A percentile compares a stretch with the other conserved stretches of the same genome.
phyloP scores from a whole-genome alignment of 2,888 invertebrate genomes.

The Conops quadrifasciatus region DNA sequence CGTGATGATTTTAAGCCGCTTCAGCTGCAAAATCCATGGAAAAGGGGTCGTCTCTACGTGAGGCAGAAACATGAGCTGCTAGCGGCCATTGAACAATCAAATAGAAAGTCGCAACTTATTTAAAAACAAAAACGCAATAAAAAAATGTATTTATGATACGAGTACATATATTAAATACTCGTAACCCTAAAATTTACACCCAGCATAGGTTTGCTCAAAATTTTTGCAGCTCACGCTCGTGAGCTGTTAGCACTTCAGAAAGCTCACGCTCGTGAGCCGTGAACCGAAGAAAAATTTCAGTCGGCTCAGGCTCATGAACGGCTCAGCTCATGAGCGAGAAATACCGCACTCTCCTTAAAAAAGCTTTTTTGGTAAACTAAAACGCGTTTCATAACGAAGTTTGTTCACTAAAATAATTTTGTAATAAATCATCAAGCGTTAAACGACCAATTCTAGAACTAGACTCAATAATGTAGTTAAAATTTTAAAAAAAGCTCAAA shows the following conservation, averaged over 20 bases:
- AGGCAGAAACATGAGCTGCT: slow-evolving; percentile 89
- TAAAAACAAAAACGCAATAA: neutral
- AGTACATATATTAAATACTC: no score
- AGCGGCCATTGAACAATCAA: slow-evolving; percentile 88
- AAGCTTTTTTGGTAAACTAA: neutral
- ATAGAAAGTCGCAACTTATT: slow-evolving; percentile 69
- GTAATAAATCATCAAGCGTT: slow-evolving; percentile 38
- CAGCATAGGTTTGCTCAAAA: no score
- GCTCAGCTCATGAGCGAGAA: no score
- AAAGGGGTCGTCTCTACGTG: slow-evolving; percentile 91
- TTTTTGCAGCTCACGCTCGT: no score
- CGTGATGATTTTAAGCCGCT: slow-evolving; percentile 94
- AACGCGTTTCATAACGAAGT: slow-evolving; percentile 7
- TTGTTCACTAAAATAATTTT: neutral
- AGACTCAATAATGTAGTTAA: slow-evolving; percentile 57
- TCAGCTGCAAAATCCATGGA: slow-evolving; percentile 95
- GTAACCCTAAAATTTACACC: no score
- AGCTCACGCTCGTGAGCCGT: no score
- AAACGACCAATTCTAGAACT: slow-evolving; percentile 58
- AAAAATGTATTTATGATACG: no score
- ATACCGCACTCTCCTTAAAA: no score
- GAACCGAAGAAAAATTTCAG: no score
- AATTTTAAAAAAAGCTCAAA: slow-evolving; percentile 17
- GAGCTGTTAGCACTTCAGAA: no score
- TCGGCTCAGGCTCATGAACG: neutral